Evolutionary conservation across 2,888 invertebrate genomes (phyloP), one percentile per base, ranked within the genome.

Genomic region (Lymantria monacha): DNA sequence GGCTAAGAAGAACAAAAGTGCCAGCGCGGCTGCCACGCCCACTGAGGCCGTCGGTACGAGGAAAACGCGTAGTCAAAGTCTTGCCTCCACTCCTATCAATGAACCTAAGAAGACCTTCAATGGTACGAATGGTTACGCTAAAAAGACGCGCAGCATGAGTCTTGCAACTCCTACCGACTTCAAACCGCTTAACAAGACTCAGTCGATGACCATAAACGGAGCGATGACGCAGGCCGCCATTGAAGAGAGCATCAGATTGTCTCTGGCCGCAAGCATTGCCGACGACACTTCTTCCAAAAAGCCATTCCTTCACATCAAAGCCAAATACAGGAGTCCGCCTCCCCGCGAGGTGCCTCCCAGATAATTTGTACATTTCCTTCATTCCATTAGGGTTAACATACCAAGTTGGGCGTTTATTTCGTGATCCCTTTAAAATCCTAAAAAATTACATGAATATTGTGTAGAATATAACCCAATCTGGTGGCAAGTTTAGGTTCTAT

Each of bases 251-350:
- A 87, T 91, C 65, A 59, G 88, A 0, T 81, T 83, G 54, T 87
- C 90, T 7, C 73, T 91, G 9, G 87, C 86, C 30, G 91, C 89
- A 41, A 76, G 61, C 59, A 82, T 89, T 54, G 82, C 76, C n/a
- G 87, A 85, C 62, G 75, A 82, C 55, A 76, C 69, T 52, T 74
- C 75, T 42, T 63, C 85, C 55, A 91, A 92, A 70, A 90, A 92
- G 66, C 90, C 92, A 63, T 95, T 94, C 82, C 87, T 95, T 67
- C 94, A 94, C 87, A 95, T 95, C 75, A 93, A 94, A 74, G 94
- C 94, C 80, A 95, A 95, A 82, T 95, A 95, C 80, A 92, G 95
- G 70, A 95, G 94, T 83, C 93, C 94, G 50, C 93, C 94, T 57
- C 93, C 94, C 66, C 83, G 93, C 46, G 92, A 92, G 75, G 89